Evolutionary conservation across 2,888 invertebrate genomes (phyloP), one percentile per base, ranked within the genome.

Genomic region (Galeruca laticollis): DNA sequence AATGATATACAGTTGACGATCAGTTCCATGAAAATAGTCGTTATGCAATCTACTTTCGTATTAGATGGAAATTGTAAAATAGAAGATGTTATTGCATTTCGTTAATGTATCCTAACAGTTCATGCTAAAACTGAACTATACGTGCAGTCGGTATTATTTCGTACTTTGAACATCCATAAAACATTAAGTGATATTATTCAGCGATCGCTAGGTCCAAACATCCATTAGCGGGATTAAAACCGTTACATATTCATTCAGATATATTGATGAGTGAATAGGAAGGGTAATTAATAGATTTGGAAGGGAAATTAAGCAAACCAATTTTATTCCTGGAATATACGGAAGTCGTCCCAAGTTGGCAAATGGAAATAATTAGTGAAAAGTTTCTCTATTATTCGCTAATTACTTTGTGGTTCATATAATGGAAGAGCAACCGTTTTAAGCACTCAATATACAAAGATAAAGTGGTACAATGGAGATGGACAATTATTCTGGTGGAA

Each of bases 281-380:
- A 47, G 47, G 47, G 10, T 47, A 47, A 47, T 47, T 47, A 47
- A 47, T 47, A 47, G 47, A 47, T 47, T 47, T 18, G 47, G 47
- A 47, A 47, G 47, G 47, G 47, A 47, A 47, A 47, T 47, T 47
- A 47, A 47, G 47, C 47, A 18, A 15, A n/a, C 18, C 18, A 47
- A 47, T 47, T 47, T 47, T 9, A 47, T 15, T 47, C 15, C 47
- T 15, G 9, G 9, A 10, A 47, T 47, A 47, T 47, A 18, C 5
- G 47, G 15, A 15, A 47, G 47, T 47, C 15, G 8, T 47, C 47
- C 47, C 15, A 18, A 15, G 10, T 47, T 47, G 18, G 18, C 47
- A 15, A 47, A 47, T 15, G 47, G 47, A 47, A 47, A 15, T 18
- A 47, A 47, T 47, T 47, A 47, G 47, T 47, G 47, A 47, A 47